Percentiles rank a stretch among this genome's conserved stretches.
Conservation (phyloP, 2,113 vertebrate species). For the Lathamus discolor region DNA sequence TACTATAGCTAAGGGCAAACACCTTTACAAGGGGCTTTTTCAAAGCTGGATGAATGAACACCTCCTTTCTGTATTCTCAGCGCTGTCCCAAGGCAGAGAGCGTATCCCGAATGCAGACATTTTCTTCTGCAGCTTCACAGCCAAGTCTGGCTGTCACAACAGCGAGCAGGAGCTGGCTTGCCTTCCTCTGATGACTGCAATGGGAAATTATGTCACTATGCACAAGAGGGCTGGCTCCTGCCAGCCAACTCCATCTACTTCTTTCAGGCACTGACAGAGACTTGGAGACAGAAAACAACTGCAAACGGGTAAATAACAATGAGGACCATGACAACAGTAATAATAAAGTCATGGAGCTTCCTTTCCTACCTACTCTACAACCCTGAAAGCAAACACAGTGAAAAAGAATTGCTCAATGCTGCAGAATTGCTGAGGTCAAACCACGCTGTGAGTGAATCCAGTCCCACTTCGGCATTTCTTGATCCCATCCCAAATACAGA, state of each 20-base stretch:
- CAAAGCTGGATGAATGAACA: not conserved
- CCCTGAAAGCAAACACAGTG: not conserved
- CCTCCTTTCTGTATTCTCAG: not conserved
- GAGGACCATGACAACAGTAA: rapidly evolving
- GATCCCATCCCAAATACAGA: rapidly evolving
- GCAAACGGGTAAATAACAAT: not conserved
- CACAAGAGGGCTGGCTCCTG: not conserved
- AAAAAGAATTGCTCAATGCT: not conserved
- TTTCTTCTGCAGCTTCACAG: not conserved
- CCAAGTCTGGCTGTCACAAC: not conserved
- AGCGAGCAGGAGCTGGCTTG: not conserved
- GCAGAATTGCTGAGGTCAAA: not conserved
- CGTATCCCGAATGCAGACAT: not conserved
- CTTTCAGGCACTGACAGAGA: not conserved
- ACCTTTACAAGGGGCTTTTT: not conserved
- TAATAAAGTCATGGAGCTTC: not conserved
- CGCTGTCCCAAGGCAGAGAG: not conserved
- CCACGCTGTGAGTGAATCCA: rapidly evolving
- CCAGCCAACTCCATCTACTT: not conserved
- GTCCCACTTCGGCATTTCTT: not conserved
- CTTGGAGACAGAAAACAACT: not conserved
- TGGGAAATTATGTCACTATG: not conserved
- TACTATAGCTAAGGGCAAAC: rapidly evolving
- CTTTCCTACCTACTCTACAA: not conserved
- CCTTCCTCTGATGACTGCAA: not conserved